Evolutionary conservation across 2,888 invertebrate species (phyloP).

Genomic region (Orthosia gracilis): DNA sequence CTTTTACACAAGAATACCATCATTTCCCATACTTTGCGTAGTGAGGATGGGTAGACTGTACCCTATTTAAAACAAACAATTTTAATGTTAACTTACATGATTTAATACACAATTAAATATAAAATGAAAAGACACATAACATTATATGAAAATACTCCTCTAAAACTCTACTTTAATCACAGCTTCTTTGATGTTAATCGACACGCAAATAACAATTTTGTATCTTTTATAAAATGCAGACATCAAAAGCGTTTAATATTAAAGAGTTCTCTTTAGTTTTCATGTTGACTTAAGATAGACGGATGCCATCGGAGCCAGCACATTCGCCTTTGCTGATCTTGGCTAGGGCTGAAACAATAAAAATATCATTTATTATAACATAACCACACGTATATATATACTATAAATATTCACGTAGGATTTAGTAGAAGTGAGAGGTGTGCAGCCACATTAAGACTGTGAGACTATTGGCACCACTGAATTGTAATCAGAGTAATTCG

Average conservation of each 20-base stretch:
- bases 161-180: slow-evolving; percentile 69
- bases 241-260: slow-evolving; percentile 33
- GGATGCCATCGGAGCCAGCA: slow-evolving; percentile 91
- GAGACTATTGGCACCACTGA: no score
- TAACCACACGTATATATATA: no score
- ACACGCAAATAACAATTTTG: slow-evolving; percentile 48
- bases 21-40: no score
- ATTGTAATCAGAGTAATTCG: no score
- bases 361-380: slow-evolving; percentile 2
- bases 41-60: no score
- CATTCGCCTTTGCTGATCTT: slow-evolving; percentile 92
- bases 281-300: slow-evolving; percentile 87
- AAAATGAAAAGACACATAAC: slow-evolving; percentile 31
- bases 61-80: slow-evolving; percentile 14
- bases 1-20: no score
- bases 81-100: slow-evolving; percentile 32
- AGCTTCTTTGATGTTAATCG: slow-evolving; percentile 76
- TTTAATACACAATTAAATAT: slow-evolving; percentile 46
- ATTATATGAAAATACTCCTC: slow-evolving; percentile 27
- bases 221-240: slow-evolving; percentile 44
- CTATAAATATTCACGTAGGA: no score
- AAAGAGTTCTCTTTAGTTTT: slow-evolving; percentile 14
- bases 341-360: slow-evolving; percentile 88
- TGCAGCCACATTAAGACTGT: no score
- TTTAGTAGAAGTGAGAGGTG: no score